A percentile compares a stretch with the other conserved stretches of the same genome.
Conservation (phyloP, 1,140 invertebrate genomes). For the Cotesia chilonis region DNA sequence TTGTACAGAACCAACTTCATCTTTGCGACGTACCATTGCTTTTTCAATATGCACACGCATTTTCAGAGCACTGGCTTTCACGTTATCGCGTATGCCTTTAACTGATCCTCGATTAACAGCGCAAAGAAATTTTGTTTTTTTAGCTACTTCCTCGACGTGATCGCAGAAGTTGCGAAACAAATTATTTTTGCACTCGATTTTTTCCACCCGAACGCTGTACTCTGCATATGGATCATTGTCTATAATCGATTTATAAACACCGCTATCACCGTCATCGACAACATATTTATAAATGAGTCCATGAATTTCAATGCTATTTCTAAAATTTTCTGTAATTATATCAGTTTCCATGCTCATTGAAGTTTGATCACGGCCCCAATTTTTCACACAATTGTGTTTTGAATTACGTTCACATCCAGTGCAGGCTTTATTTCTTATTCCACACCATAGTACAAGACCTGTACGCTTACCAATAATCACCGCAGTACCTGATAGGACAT, state of each 20-base stretch:
- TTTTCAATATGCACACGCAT: too few relatives aligned
- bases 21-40: not conserved
- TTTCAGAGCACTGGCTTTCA: too few relatives aligned
- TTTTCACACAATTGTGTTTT: conserved; percentile 48
- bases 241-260: conserved; percentile 40
- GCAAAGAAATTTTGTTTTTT: too few relatives aligned
- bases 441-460: conserved; percentile 50
- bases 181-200: conserved; percentile 47
- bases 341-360: conserved; percentile 59
- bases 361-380: conserved; percentile 43
- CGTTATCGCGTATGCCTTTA: too few relatives aligned
- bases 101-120: too few relatives aligned
- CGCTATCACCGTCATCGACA: conserved; percentile 55
- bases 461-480: conserved; percentile 50
- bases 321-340: conserved; percentile 56
- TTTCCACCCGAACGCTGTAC: conserved; percentile 42
- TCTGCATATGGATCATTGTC: conserved; percentile 40
- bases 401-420: conserved; percentile 45
- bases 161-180: conserved; percentile 39
- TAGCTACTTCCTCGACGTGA: conserved; percentile 30
- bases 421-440: conserved; percentile 52
- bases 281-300: conserved; percentile 49
- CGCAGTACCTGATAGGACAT: conserved; percentile 47
- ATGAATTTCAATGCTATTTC: conserved; percentile 46
- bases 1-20: conserved; percentile 2